These are phyloP conservation scores for Iguana delicatissima DNA, from an alignment of 2,797 vertebrate species.

Conservation along the genomic window DNA sequence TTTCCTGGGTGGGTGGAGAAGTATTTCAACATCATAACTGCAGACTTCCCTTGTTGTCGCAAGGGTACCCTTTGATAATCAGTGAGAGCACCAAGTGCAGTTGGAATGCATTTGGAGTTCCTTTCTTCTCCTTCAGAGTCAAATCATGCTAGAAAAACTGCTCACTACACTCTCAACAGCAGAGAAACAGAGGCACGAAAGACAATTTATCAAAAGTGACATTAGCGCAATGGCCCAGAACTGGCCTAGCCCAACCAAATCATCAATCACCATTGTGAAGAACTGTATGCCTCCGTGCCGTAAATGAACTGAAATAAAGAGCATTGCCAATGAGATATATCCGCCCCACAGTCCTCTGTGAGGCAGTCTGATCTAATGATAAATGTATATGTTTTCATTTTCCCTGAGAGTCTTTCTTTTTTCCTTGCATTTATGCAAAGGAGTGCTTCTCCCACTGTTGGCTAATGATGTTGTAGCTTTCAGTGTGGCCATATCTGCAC, in stretches of 20 bases:
- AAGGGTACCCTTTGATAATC: conserved; percentile 70
- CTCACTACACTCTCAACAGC: conserved; percentile 55
- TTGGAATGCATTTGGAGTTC: conserved; percentile 64
- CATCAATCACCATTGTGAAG: conserved; percentile 63
- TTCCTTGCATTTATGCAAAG: conserved; percentile 61
- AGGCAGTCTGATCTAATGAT: conserved; percentile 39
- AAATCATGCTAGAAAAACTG: conserved; percentile 61
- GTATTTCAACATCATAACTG: conserved; percentile 60
- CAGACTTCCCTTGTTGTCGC: conserved; percentile 73
- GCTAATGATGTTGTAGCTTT: conserved; percentile 50
- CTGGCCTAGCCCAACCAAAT: conserved; percentile 64
- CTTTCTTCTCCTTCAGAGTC: conserved; percentile 67
- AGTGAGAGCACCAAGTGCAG: conserved; percentile 64
- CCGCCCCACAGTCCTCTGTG: conserved; percentile 52
- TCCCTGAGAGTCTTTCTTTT: conserved; percentile 37
- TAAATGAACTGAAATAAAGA: conserved; percentile 63
- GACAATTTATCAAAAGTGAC: conserved; percentile 72
- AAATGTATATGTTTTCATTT: conserved; percentile 43
- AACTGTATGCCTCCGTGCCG: conserved; percentile 49
- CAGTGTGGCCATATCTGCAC: conserved; percentile 50
- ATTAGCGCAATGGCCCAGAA: conserved; percentile 53
- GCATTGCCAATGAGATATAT: conserved; percentile 58
- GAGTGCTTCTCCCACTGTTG: conserved; percentile 41
- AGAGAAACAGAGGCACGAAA: conserved; percentile 59
- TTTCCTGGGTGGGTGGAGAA: conserved; percentile 72